Conservation (phyloP, 2,797 vertebrate genomes). For the Eptatretus atami region DNA sequence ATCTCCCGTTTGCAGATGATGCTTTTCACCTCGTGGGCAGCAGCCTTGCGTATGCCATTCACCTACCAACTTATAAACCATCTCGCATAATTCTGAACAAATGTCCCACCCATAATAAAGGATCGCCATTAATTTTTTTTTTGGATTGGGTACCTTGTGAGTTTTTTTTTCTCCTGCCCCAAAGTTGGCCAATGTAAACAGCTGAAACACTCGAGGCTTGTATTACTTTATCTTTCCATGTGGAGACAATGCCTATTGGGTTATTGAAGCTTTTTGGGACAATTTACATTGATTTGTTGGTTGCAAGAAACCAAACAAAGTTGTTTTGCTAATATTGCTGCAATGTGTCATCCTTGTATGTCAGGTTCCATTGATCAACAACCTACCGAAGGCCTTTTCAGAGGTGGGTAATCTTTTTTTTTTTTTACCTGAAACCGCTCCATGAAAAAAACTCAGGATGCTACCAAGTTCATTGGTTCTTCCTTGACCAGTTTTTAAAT, state of each 20-base stretch:
- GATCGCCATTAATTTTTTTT: neutral
- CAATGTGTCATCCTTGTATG: slow-evolving; percentile 6
- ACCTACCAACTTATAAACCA: no score
- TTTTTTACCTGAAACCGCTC: no score
- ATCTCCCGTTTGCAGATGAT: slow-evolving; percentile 54
- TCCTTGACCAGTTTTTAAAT: no score
- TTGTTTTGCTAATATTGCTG: neutral
- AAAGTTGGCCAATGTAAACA: neutral
- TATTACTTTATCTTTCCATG: slow-evolving; percentile 9
- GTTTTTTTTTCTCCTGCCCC: neutral
- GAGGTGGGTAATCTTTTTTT: slow-evolving; percentile 25
- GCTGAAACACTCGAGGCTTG: neutral
- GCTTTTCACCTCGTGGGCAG: slow-evolving; percentile 66
- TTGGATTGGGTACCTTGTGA: neutral
- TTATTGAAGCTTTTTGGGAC: neutral
- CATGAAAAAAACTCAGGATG: no score
- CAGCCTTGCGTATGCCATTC: slow-evolving; percentile 35
- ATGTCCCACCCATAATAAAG: slow-evolving; percentile 7
- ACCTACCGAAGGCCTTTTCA: slow-evolving; percentile 47
- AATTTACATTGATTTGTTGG: neutral
- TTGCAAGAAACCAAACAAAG: no score
- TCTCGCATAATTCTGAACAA: no score
- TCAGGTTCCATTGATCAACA: slow-evolving; percentile 75
- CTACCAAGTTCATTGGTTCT: no score
- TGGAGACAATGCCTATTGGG: neutral